Conservation (phyloP, 2,113 vertebrate species). For the Procavia capensis region DNA sequence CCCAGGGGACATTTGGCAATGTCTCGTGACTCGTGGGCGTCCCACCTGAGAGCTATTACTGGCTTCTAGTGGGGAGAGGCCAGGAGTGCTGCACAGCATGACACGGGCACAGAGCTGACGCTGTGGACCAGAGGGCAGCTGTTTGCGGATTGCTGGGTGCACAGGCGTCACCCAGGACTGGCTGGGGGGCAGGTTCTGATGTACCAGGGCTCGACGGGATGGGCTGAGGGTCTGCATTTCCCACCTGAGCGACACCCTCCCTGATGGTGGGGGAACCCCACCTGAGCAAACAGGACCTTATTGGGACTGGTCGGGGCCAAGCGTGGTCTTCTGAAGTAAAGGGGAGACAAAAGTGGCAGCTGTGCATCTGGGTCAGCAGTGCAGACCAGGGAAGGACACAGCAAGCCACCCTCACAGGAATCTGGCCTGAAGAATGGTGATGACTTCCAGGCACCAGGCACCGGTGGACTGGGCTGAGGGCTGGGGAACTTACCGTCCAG, state of each 20-base stretch:
- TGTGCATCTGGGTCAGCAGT: neutral
- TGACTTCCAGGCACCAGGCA: too few species aligned
- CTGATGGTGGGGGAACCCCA: neutral
- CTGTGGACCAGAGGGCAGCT: neutral
- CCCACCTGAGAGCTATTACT: too few species aligned
- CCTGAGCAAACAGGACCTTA: neutral
- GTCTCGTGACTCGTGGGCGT: neutral
- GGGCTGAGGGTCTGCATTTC: neutral
- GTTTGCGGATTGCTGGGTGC: fast-evolving
- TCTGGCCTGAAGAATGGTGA: neutral
- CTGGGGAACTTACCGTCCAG: slow-evolving; percentile 89
- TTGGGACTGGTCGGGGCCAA: neutral
- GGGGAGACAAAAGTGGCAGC: neutral
- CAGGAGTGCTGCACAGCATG: too few species aligned
- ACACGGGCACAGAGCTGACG: neutral
- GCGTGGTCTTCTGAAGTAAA: fast-evolving
- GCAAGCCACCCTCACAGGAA: neutral
- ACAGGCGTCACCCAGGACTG: fast-evolving
- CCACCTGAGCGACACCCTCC: fast-evolving
- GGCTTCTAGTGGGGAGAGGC: neutral
- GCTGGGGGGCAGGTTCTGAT: fast-evolving
- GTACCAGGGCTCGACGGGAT: neutral
- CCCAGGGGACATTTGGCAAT: neutral
- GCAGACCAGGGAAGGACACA: neutral
- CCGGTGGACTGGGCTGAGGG: neutral